Base-by-base conservation (phyloP, 2,113 vertebrate species). In the Petrocephalus microphthalmus region DNA sequence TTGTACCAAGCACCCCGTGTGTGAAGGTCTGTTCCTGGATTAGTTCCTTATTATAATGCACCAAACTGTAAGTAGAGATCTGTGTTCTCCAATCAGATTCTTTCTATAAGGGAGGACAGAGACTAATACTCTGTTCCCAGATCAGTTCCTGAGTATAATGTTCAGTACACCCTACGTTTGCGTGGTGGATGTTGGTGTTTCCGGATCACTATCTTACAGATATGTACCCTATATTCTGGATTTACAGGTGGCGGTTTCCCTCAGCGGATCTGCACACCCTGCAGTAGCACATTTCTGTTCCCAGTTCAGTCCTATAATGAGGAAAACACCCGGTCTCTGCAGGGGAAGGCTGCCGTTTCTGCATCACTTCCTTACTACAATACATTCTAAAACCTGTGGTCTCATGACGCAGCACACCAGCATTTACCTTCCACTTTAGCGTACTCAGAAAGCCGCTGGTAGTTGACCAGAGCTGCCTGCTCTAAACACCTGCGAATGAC, bases 401-500 rank as follows among this genome's bases (percentile, higher is more conserved):
- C n/a, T n/a, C n/a, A 13, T 29, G 60, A 67, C 60, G 13, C 60
- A 67, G 60, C 60, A 67, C n/a, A 19, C 22, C 25, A 37, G 87
- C 87, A 90, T 96, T 95, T 96, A 99, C 99, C 99, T 98, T 99
- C 98, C 53, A 99, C 95, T 96, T 99, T 99, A 94, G 99, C 99
- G 91, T 99, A 99, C 91, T 99, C 98, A 81, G 99, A 99, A 78
- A 99, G 96, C 81, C 98, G 97, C 85, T 98, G 98, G 93, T 99
- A 99, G 95, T 99, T 99, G 92, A 98, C 96, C 92, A 99, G 93
- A 89, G 99, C 99, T 52, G 99, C 99, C 94, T 99, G 98, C 91
- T 99, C 98, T 94, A 99, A 95, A 95, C 99, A 99, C 95, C 96
- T 98, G 91, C 97, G 96, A 93, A 99, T 99, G 90, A 99, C 98